Conservation (phyloP, 1,140 invertebrate genomes). For the Trissolcus basalis region DNA sequence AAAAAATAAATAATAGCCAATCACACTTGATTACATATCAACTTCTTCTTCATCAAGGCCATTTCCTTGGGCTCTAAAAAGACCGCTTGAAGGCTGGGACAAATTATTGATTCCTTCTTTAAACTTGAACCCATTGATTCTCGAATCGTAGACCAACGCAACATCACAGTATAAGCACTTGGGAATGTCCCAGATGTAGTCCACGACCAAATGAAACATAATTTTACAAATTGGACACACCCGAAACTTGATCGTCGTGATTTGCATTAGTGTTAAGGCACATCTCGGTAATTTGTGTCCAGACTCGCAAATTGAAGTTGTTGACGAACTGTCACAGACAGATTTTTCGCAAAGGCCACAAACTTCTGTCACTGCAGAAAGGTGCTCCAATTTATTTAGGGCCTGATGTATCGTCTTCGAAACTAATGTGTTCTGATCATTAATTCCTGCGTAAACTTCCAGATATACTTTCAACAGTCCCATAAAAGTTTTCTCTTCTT, state of each 20-base stretch:
- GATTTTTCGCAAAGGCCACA: slow-evolving; percentile 65
- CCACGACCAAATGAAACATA: slow-evolving; percentile 69
- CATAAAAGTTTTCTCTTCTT: slow-evolving; percentile 57
- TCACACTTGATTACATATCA: slow-evolving; percentile 9
- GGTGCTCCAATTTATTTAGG: slow-evolving; percentile 38
- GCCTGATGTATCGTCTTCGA: slow-evolving; percentile 36
- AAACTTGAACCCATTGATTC: slow-evolving; percentile 38
- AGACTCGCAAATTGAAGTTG: slow-evolving; percentile 55
- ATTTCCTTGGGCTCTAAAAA: slow-evolving; percentile 30
- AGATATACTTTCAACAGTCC: slow-evolving; percentile 66
- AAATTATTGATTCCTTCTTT: slow-evolving; percentile 61
- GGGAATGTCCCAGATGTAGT: slow-evolving; percentile 61
- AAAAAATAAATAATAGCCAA: neutral
- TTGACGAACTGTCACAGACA: slow-evolving; percentile 64
- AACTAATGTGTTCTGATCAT: slow-evolving; percentile 49
- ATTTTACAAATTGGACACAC: slow-evolving; percentile 66
- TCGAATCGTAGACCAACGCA: slow-evolving; percentile 61
- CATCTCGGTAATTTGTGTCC: slow-evolving; percentile 72
- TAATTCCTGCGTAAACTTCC: slow-evolving; percentile 65
- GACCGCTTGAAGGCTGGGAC: slow-evolving; percentile 45
- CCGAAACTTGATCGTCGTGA: slow-evolving; percentile 63
- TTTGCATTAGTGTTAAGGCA: slow-evolving; percentile 68
- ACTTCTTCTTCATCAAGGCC: slow-evolving; percentile 38
- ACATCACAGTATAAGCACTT: slow-evolving; percentile 70
- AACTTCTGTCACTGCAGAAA: slow-evolving; percentile 48